A percentile compares a stretch with the other conserved stretches of the same genome.
Conservation (phyloP, 2,888 invertebrate genomes). For the Sphaeridia pumilis region DNA sequence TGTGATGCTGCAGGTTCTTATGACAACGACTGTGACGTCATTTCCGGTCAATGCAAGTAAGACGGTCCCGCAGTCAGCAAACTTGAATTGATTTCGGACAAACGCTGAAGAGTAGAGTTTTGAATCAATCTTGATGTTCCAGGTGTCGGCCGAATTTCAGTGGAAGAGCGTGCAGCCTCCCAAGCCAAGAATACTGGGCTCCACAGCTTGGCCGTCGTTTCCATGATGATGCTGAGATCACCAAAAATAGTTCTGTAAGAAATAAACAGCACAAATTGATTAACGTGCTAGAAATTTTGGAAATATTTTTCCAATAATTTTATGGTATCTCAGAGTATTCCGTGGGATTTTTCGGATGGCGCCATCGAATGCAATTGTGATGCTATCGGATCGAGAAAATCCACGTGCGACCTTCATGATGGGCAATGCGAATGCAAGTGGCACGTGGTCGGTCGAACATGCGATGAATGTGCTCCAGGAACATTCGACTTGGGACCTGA, state of each 20-base stretch:
- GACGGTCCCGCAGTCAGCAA: slow-evolving; percentile 9
- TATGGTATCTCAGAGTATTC: too few species aligned
- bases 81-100: not conserved
- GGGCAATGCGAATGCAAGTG: slow-evolving; percentile 82
- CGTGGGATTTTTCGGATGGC: slow-evolving; percentile 70
- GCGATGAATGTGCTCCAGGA: slow-evolving; percentile 84
- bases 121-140: slow-evolving; percentile 1
- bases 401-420: slow-evolving; percentile 70
- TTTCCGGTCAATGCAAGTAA: slow-evolving; percentile 78
- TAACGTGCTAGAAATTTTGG: too few species aligned
- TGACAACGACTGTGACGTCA: slow-evolving; percentile 81
- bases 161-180: slow-evolving; percentile 76
- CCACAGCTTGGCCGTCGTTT: slow-evolving; percentile 73
- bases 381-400: slow-evolving; percentile 73
- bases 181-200: slow-evolving; percentile 81
- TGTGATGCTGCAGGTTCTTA: slow-evolving; percentile 90
- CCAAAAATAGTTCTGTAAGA: slow-evolving; percentile 50
- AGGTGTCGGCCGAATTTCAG: slow-evolving; percentile 66
- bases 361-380: slow-evolving; percentile 88
- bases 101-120: not conserved
- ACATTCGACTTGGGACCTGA: slow-evolving; percentile 91
- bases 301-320: too few species aligned
- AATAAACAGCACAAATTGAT: too few species aligned
- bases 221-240: slow-evolving; percentile 81
- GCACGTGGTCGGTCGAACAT: slow-evolving; percentile 80